phyloP scores from a whole-genome alignment of 1,140 invertebrate species.

The Cydia splendana region DNA sequence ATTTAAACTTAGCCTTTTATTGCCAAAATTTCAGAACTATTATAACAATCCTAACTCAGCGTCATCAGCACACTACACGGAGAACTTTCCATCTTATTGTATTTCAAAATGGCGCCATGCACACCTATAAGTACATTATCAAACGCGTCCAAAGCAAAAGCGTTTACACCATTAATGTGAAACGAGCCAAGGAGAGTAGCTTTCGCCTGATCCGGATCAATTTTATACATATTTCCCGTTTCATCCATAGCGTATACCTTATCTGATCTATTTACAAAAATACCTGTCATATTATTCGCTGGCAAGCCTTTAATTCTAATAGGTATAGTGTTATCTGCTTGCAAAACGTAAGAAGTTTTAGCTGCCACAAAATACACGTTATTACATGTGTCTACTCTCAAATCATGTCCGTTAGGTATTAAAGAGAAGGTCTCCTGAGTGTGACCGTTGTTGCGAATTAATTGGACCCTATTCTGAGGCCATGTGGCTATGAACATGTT shows the following conservation, averaged over 20 bases:
- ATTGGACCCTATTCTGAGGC: constrained; percentile 71
- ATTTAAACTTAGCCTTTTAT: too few species aligned
- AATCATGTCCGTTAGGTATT: constrained; percentile 69
- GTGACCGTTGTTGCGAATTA: constrained; percentile 62
- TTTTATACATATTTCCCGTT: constrained; percentile 61
- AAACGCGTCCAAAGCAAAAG: constrained; percentile 66
- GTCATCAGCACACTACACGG: constrained; percentile 46
- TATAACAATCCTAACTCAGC: neutral
- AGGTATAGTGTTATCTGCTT: constrained; percentile 54
- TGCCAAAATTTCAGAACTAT: neutral
- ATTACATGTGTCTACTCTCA: constrained; percentile 64
- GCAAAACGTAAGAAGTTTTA: constrained; percentile 66
- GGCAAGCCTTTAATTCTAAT: constrained; percentile 69
- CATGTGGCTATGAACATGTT: constrained; percentile 71
- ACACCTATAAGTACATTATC: constrained; percentile 70
- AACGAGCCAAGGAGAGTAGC: constrained; percentile 62
- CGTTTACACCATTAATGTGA: constrained; percentile 62
- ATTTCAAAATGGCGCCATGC: constrained; percentile 62
- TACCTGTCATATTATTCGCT: constrained; percentile 62
- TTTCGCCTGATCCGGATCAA: constrained; percentile 57
- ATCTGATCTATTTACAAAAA: constrained; percentile 66
- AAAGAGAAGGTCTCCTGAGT: constrained; percentile 57
- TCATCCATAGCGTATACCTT: constrained; percentile 71
- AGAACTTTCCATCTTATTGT: constrained; percentile 58
- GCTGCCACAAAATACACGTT: constrained; percentile 71